These are phyloP conservation scores for Xestia rhomboidea DNA, from an alignment of 2,888 invertebrate genomes.

Conservation along the genomic window DNA sequence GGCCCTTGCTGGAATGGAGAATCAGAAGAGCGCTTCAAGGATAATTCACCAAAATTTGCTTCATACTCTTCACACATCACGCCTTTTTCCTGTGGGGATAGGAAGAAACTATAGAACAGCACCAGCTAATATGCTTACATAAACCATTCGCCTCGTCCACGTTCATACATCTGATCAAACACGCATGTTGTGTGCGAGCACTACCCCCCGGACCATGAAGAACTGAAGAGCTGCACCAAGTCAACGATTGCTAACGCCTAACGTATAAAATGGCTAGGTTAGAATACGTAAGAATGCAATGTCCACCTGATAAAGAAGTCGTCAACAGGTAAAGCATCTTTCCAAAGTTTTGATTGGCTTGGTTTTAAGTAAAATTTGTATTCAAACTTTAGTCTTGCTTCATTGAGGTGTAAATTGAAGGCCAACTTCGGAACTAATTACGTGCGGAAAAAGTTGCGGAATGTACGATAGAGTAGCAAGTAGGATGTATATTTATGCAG, in stretches of 20 bases:
- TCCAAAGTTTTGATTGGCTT: constrained; percentile 79
- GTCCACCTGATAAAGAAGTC: constrained; percentile 44
- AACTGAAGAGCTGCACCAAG: neutral
- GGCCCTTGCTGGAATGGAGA: no score
- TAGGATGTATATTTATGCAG: constrained; percentile 3
- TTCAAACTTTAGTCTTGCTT: constrained; percentile 77
- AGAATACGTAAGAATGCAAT: neutral
- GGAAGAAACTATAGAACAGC: no score
- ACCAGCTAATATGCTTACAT: neutral
- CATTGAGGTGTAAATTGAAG: constrained; percentile 84
- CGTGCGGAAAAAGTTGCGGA: constrained; percentile 71
- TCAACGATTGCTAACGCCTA: neutral
- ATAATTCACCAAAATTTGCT: no score
- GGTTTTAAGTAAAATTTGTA: constrained; percentile 81
- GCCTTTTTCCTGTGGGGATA: no score
- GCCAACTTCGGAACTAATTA: constrained; percentile 79
- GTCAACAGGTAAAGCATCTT: constrained; percentile 72
- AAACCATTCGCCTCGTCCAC: neutral
- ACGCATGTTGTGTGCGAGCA: neutral
- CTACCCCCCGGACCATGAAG: neutral
- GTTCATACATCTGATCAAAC: neutral
- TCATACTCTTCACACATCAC: no score
- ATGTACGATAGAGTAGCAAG: constrained; percentile 62
- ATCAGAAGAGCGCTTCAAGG: no score
- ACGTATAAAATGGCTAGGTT: neutral